Base-by-base conservation (phyloP, 2,797 vertebrate genomes). In the Aythya fuligula region DNA sequence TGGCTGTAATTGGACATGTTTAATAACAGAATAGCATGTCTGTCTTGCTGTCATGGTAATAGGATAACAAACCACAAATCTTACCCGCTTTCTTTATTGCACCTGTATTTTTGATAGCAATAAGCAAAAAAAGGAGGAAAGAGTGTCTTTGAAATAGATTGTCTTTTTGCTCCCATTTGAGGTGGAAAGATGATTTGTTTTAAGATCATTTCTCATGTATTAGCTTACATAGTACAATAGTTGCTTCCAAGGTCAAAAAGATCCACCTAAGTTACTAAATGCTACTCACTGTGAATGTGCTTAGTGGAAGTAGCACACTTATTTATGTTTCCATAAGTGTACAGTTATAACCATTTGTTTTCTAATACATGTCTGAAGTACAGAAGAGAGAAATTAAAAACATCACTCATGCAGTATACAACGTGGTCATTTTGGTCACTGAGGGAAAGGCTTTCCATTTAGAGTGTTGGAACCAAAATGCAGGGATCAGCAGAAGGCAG, bases 301-400 rank as follows among this genome's bases (percentile, higher is more conserved):
- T 60, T 12, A 34, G 41, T 72, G 18, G 53, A 75, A 54, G 56
- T 38, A 21, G 72, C 13, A 51, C 0, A 2, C 17, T 93, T 96
- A 95, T 87, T 97, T 96, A 93, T 86, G 24, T 47, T 96, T 97
- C 94, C 30, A 36, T 83, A 95, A 96, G 28, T 87, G 57, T 60
- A 64, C 64, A 38, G 38, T 92, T 78, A 91, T 78, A 93, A 74
- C 43, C 24, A 91, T 96, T 90, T 94, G 28, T 95, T 96, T 91
- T 89, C 72, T 91, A 92, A 56, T 75, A 74, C 20, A 54, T 60
- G 71, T 94, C 76, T 71, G 61, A 95, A 95, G 38, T 86, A 76
- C 61, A 94, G 67, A 91, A 91, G 87, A 85, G 92, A 96, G 84
- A 97, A 97, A 96, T 97, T 96, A 96, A 96, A 97, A 90, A 8